Conservation (phyloP, 2,113 vertebrate genomes). For the Aepyceros melampus region DNA sequence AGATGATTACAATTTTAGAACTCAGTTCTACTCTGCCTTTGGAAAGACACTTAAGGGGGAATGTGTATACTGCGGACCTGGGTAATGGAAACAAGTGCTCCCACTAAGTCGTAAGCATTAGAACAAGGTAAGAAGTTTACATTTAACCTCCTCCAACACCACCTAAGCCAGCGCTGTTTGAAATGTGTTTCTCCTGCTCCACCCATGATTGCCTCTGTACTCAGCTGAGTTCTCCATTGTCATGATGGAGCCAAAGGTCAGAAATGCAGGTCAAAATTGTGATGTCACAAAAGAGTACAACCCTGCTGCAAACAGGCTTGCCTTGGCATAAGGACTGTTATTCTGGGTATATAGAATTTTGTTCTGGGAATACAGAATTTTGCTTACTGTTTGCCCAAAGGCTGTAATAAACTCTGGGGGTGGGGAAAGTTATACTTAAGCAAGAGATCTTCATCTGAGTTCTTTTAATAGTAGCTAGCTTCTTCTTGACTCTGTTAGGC, state of each 20-base stretch:
- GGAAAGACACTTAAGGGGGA: background rate
- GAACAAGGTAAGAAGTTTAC: background rate
- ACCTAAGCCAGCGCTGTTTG: background rate
- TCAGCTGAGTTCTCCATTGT: background rate
- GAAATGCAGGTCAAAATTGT: background rate
- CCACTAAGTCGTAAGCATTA: background rate
- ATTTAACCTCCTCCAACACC: background rate
- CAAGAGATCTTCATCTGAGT: background rate
- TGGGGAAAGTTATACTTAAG: background rate
- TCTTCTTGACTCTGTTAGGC: background rate
- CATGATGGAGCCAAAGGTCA: background rate
- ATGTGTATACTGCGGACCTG: background rate
- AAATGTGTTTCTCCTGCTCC: background rate
- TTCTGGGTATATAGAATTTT: background rate
- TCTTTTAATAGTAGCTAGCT: background rate
- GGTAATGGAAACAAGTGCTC: background rate
- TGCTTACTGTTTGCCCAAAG: background rate
- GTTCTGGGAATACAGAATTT: background rate
- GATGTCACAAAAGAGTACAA: background rate
- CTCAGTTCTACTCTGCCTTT: background rate
- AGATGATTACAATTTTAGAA: background rate
- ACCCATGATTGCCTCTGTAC: background rate
- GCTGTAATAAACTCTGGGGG: background rate
- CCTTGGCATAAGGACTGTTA: background rate
- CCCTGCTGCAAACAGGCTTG: too few species aligned